These are phyloP conservation scores for Pterobdella sp. DNA, from an alignment of 2,888 invertebrate genomes.

Conservation along the genomic window DNA sequence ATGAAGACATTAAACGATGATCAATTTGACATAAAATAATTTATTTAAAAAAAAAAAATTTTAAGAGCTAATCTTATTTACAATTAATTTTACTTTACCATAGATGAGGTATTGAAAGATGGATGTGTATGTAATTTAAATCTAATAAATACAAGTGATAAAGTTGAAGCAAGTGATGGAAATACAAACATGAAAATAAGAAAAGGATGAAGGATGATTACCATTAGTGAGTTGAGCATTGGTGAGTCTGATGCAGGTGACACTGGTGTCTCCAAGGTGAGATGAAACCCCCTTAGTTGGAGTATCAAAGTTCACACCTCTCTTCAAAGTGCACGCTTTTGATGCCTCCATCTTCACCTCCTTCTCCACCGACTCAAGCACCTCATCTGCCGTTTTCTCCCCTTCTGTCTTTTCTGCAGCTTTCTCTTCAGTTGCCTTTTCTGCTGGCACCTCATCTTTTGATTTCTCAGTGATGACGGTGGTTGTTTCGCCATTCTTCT, in stretches of 20 bases:
- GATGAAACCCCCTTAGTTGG: conserved; percentile 56
- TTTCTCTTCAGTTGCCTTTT: background rate
- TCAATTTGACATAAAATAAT: no score
- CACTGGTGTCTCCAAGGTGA: conserved; percentile 49
- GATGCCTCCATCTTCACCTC: background rate
- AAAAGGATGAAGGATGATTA: no score
- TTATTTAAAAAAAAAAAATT: no score
- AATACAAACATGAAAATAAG: no score
- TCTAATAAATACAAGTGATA: no score
- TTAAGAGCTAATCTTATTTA: no score
- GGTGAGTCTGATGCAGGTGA: conserved; percentile 17
- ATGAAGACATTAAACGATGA: no score
- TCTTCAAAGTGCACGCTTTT: conserved; percentile 59
- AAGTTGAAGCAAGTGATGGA: no score
- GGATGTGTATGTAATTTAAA: no score
- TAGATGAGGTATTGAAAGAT: no score
- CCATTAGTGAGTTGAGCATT: conserved; percentile 10
- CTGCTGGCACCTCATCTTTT: conserved; percentile 5
- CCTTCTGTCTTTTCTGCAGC: conserved; percentile 15
- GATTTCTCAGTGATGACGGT: background rate
- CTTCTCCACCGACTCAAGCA: conserved; percentile 28
- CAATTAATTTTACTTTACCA: no score
- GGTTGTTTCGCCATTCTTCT: conserved; percentile 15
- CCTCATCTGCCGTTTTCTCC: conserved; percentile 7
- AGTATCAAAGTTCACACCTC: conserved; percentile 45